Evolutionary conservation across 2,888 invertebrate species (phyloP), one percentile per base, ranked within the genome.

Genomic region (Athalia cordata): DNA sequence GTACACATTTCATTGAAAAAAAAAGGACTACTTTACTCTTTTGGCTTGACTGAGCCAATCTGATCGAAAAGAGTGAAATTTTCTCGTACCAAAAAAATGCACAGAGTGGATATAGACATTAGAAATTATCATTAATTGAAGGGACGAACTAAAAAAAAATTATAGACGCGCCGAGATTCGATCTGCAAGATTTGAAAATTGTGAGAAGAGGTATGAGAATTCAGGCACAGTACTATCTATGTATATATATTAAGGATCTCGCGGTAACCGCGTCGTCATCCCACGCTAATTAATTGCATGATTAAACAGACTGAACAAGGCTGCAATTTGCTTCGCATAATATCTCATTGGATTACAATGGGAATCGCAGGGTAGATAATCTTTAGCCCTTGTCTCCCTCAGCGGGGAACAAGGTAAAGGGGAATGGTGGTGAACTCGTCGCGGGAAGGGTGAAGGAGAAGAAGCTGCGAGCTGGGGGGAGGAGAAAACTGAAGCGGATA

Each of bases 331-430:
- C 79, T 81, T 81, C 81, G 81, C 80, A 79, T 75, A 79, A 80
- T 80, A 82, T 81, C 80, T 82, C 81, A 83, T 83, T 83, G 81
- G 81, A 83, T 83, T 83, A 82, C 81, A 79, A 82, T 82, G 80
- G 78, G 81, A 81, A 82, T 81, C 59, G 29, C 81, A 76, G 82
- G 82, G 81, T 81, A 83, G 83, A 83, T 83, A 83, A 83, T 83
- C 83, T 83, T 83, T 83, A 82, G 75, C 80, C 79, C 82, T 81
- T 82, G 81, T 77, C 57, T 72, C 57, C 72, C 72, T 47, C 59
- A 13, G 13, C 57, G 57, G 68, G 59, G 47, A 47, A 29, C 29
- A 29, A 29, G 29, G 29, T 29, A 29, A 29, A 29, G 29, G 29
- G 29, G 29, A 2, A 29, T 29, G 29, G 1, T 29, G 2, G 64